Evolutionary conservation across 2,113 vertebrate genomes (phyloP).

Genomic region (Engystomops pustulosus): DNA sequence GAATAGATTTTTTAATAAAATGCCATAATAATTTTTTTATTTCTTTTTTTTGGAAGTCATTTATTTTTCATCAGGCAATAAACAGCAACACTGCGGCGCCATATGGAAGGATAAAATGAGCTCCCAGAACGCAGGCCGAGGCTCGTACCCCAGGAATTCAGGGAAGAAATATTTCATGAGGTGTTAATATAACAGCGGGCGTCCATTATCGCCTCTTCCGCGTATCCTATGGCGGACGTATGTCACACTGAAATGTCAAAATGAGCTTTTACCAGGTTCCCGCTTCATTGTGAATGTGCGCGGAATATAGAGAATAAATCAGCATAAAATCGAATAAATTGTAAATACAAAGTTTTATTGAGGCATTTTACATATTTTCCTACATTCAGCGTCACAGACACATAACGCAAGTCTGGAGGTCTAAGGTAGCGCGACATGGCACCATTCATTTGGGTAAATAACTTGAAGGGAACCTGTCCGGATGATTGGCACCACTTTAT

Average conservation of each 20-base stretch:
- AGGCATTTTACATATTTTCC: too few relatives aligned
- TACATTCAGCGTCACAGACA: too few relatives aligned
- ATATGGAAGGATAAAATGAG: conserved; percentile 40
- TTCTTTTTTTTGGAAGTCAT: not conserved
- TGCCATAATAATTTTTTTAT: not conserved
- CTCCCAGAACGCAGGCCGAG: conserved; percentile 26
- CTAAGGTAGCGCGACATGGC: too few relatives aligned
- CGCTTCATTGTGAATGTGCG: not conserved
- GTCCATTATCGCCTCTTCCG: conserved; percentile 10
- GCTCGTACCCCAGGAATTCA: conserved; percentile 38
- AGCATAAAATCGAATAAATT: too few relatives aligned
- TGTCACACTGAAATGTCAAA: not conserved
- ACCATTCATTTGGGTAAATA: too few relatives aligned
- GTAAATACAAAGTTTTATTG: not conserved
- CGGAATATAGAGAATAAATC: not conserved
- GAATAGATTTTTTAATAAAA: not conserved
- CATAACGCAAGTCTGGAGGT: too few relatives aligned
- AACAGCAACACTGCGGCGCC: conserved; percentile 6
- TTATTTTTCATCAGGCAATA: conserved; percentile 54
- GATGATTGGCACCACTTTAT: too few relatives aligned
- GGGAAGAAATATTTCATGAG: conserved; percentile 42
- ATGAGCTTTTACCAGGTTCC: not conserved
- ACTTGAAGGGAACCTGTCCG: too few relatives aligned
- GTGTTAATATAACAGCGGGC: conserved; percentile 31
- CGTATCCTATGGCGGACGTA: not conserved